Base-by-base conservation (phyloP, 2,888 invertebrate species). In the Didymodactylos carnosus region DNA sequence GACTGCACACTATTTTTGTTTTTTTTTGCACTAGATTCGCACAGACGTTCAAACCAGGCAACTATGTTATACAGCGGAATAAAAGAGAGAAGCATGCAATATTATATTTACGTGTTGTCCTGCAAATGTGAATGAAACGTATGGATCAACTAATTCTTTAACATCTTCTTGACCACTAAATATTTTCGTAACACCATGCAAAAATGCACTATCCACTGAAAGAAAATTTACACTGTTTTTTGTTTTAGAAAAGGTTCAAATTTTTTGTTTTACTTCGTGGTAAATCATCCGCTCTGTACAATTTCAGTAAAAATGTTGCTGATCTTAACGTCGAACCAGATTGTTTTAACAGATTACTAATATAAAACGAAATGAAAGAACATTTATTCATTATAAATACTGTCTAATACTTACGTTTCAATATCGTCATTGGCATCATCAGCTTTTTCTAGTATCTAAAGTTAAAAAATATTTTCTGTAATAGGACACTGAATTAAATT, bases 201-300 rank as follows among this genome's bases (percentile, higher is more conserved):
- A 78, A 72, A 84, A 80, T 39, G 81, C 82, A n/a, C 83, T 81
- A 78, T 85, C 85, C 84, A 85, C 85, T 85, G 79, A 40, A 78
- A 78, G 40, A 4, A 72, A 40, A 43, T 25, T 23, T 41, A 19
- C 19, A 13, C n/a, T 69, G 27, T 41, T 8, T 16, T 7, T 11
- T n/a, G 73, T 2, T 73, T 74, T 41, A 39, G 7, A 8, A 16
- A 41, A 19, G 3, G 27, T 62, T 19, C 19, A 14, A 29, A 27
- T 19, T 23, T 25, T 6, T 40, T n/a, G 72, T 71, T 76, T 76
- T 74, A 79, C 79, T 79, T 72, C 78, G 74, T 5, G 85, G 85
- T 51, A 85, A 80, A 76, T 85, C 84, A 77, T 84, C 84, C 62
- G 83, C 84, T 76, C 80, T 79, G 77, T 80, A 85, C 4, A 84